Percentiles rank a stretch among this genome's conserved stretches.
Conservation (phyloP, 2,888 invertebrate species). For the Schizotus pectinicornis region DNA sequence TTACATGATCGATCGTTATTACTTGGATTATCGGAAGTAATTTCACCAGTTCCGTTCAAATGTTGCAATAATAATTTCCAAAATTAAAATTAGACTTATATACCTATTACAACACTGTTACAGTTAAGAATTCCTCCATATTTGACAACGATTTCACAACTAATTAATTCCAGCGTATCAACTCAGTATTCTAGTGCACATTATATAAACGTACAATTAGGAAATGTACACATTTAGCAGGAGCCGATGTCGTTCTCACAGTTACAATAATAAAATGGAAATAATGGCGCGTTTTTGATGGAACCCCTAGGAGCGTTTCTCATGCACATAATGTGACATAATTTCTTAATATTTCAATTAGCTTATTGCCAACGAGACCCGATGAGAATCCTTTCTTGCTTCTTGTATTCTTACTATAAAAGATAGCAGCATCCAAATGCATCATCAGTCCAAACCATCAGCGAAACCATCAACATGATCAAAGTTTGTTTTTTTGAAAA, state of each 20-base stretch:
- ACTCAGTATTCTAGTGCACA: conserved; percentile 6
- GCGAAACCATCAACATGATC: too few species aligned
- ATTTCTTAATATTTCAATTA: conserved; percentile 23
- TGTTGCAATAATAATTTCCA: too few species aligned
- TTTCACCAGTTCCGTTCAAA: too few species aligned
- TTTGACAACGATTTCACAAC: conserved; percentile 16
- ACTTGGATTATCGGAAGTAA: too few species aligned
- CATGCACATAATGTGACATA: conserved; percentile 15
- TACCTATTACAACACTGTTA: conserved; percentile 3
- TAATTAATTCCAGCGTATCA: conserved; percentile 19
- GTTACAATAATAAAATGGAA: background rate
- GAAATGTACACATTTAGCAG: background rate
- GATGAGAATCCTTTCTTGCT: conserved; percentile 6
- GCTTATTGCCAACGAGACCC: background rate
- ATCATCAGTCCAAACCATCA: too few species aligned
- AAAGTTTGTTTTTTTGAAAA: too few species aligned
- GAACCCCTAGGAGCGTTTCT: conserved; percentile 5
- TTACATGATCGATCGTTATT: too few species aligned
- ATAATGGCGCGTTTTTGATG: background rate
- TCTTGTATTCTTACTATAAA: too few species aligned
- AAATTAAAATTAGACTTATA: background rate
- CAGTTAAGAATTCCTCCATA: background rate
- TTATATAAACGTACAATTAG: conserved; percentile 23
- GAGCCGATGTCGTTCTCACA: background rate
- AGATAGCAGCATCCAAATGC: too few species aligned